Conservation (phyloP, 2,888 invertebrate species). For the Eristalis pertinax region DNA sequence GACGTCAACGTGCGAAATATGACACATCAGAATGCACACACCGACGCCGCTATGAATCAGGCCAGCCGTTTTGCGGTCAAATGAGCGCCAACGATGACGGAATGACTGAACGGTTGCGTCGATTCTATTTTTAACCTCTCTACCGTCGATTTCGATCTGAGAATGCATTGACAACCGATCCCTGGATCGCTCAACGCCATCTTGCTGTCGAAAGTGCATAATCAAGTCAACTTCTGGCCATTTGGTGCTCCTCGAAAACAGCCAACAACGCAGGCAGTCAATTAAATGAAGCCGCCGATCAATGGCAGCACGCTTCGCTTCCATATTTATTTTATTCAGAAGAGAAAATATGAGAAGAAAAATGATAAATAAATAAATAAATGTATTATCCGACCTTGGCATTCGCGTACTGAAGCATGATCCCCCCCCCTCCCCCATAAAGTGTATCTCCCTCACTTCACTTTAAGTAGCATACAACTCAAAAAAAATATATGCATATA, state of each 20-base stretch:
- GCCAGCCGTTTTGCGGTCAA: neutral
- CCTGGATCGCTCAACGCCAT: neutral
- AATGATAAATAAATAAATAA: neutral
- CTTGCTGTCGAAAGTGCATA: neutral
- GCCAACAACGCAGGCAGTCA: neutral
- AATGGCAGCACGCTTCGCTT: neutral
- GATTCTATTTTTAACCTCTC: neutral
- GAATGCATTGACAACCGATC: neutral
- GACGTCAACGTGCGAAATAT: neutral
- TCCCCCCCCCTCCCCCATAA: neutral
- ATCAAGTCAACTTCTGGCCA: neutral
- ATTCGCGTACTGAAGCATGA: conserved; percentile 16
- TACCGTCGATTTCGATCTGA: neutral
- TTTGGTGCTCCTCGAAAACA: neutral
- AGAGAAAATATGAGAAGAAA: neutral
- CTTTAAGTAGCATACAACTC: conserved; percentile 14
- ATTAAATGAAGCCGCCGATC: conserved; percentile 13
- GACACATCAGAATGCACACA: neutral
- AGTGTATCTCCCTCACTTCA: conserved; percentile 15
- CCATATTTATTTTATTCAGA: conserved; percentile 4
- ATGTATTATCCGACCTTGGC: conserved; percentile 35
- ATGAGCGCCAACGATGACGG: neutral
- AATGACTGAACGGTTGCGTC: neutral
- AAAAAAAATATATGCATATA: neutral
- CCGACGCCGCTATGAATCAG: neutral